Percentiles rank a stretch among this genome's conserved stretches.
Conservation (phyloP, 2,113 vertebrate species). For the Balaeniceps rex region DNA sequence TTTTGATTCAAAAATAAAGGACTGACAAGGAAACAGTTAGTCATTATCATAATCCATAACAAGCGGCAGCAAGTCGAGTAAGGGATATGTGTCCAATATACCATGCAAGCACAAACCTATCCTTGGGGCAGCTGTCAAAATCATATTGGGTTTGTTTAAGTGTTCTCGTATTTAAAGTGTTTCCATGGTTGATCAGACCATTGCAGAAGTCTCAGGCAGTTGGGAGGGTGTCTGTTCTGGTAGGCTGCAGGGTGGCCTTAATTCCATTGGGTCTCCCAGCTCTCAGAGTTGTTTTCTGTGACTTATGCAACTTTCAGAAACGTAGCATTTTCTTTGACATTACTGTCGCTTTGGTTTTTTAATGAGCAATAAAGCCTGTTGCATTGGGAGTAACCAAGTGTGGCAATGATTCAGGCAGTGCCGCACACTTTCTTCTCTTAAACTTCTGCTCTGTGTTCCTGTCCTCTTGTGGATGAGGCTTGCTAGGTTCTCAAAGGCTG, state of each 20-base stretch:
- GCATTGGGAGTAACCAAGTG: background rate
- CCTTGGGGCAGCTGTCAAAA: background rate
- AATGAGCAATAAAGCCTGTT: background rate
- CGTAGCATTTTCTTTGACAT: fast-evolving
- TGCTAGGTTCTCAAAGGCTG: background rate
- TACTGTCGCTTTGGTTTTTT: background rate
- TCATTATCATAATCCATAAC: background rate
- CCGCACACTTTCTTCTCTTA: background rate
- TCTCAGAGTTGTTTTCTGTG: background rate
- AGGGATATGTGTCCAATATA: background rate
- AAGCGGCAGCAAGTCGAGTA: background rate
- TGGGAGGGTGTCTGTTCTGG: background rate
- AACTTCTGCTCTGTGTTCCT: background rate
- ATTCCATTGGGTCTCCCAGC: background rate
- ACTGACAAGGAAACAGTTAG: background rate
- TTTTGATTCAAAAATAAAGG: background rate
- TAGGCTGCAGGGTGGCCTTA: background rate
- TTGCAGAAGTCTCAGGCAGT: fast-evolving
- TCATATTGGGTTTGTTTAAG: background rate
- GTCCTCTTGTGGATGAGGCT: background rate
- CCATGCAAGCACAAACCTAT: background rate
- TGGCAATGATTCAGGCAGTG: background rate
- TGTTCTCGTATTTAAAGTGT: background rate
- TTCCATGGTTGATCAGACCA: fast-evolving
- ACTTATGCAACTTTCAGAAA: background rate